Evolutionary conservation across 1,140 invertebrate species (phyloP).

Genomic region (Medauroidea extradentata): DNA sequence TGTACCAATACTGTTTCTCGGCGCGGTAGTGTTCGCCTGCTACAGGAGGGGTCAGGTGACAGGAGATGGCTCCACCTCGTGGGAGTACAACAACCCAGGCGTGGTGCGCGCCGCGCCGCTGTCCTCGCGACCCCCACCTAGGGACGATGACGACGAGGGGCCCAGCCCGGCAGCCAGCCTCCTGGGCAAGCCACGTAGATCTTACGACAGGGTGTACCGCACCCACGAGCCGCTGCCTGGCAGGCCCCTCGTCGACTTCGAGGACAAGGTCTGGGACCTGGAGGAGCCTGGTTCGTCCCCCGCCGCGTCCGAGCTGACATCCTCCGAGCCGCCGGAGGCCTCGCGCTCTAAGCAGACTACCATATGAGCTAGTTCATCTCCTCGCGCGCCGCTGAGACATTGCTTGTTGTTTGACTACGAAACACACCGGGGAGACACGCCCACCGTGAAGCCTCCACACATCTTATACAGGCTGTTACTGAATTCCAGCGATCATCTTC

Average conservation of each 20-base stretch:
- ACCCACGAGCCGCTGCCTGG: conserved; percentile 76
- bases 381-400: too few relatives aligned
- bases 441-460: too few relatives aligned
- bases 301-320: neutral
- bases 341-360: too few relatives aligned
- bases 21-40: neutral
- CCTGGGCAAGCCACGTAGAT: neutral
- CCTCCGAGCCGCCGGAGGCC: neutral
- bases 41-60: neutral
- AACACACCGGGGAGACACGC: too few relatives aligned
- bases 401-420: too few relatives aligned
- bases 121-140: neutral
- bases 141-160: neutral
- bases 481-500: too few relatives aligned
- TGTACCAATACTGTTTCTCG: conserved; percentile 45
- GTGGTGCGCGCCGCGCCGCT: neutral
- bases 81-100: neutral
- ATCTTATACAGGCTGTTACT: too few relatives aligned
- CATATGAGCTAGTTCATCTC: too few relatives aligned
- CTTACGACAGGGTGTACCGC: conserved; percentile 72
- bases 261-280: conserved; percentile 72
- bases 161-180: neutral
- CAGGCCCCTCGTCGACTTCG: conserved; percentile 59
- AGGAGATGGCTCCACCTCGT: conserved; percentile 1
- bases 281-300: conserved; percentile 42